Percentiles rank a stretch among this genome's conserved stretches.
Evolutionary conservation across 2,797 vertebrate species (phyloP).

Genomic region (Eospalax fontanierii): DNA sequence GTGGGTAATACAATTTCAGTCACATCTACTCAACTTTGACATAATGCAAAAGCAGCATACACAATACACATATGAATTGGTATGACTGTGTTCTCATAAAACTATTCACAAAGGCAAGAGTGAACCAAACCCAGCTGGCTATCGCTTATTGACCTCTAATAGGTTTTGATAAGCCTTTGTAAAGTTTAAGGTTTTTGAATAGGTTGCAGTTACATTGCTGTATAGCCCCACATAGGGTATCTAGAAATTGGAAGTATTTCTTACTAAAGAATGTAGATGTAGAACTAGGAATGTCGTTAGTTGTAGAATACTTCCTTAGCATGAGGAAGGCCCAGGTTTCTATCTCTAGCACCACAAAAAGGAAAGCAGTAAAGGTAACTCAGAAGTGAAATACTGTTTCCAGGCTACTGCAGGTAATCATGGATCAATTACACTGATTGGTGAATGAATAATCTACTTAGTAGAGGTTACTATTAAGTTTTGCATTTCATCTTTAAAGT

Average conservation of each 20-base stretch:
- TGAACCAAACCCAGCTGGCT: background rate
- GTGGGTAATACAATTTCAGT: conserved; percentile 19
- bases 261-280: background rate
- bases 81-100: background rate
- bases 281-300: background rate
- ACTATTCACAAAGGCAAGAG: background rate
- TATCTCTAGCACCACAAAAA: background rate
- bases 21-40: background rate
- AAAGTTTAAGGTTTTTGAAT: conserved; percentile 21
- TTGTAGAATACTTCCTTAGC: background rate
- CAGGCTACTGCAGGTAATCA: background rate
- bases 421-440: background rate
- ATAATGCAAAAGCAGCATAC: background rate
- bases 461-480: conserved; percentile 38
- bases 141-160: background rate
- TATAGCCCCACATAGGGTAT: background rate
- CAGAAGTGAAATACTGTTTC: background rate
- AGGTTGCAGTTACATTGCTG: conserved; percentile 6
- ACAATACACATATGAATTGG: background rate
- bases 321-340: background rate
- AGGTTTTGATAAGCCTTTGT: background rate
- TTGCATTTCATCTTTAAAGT: conserved; percentile 49
- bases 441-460: conserved; percentile 17
- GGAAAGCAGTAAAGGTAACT: background rate
- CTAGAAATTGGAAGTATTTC: conserved; percentile 48